Conservation (phyloP, 2,113 vertebrate genomes). For the Trematocara zebra region DNA sequence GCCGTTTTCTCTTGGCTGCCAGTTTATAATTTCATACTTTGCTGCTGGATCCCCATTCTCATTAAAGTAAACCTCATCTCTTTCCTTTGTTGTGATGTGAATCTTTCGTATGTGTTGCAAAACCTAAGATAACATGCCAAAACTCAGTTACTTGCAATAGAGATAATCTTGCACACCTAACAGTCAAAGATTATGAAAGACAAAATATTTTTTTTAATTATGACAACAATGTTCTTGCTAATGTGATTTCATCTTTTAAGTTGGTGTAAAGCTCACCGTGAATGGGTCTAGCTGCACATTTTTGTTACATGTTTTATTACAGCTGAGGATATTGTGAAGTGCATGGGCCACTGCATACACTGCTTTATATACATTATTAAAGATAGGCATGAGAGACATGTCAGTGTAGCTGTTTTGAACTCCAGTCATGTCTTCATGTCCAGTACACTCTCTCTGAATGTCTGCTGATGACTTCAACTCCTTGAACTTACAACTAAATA, state of each 20-base stretch:
- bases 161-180: neutral
- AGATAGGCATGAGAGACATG: conserved; percentile 2
- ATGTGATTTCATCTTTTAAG: neutral
- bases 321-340: conserved; percentile 52
- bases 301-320: conserved; percentile 49
- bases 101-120: conserved; percentile 48
- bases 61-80: conserved; percentile 66
- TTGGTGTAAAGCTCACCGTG: conserved; percentile 22
- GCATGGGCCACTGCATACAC: conserved; percentile 71
- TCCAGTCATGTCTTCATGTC: conserved; percentile 50
- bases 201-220: neutral
- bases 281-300: conserved; percentile 34
- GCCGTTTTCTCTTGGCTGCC: conserved; percentile 52
- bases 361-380: conserved; percentile 70
- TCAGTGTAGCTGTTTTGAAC: conserved; percentile 57
- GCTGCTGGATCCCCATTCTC: conserved; percentile 22
- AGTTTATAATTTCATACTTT: neutral
- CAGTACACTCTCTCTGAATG: conserved; percentile 41
- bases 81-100: conserved; percentile 63
- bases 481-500: conserved; percentile 58
- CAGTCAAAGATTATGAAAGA: neutral
- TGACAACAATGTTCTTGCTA: neutral
- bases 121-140: conserved; percentile 30
- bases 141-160: neutral
- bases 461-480: neutral